These are phyloP conservation scores for Seriola dumerili DNA, from an alignment of 2,113 vertebrate species.

Conservation along the genomic window DNA sequence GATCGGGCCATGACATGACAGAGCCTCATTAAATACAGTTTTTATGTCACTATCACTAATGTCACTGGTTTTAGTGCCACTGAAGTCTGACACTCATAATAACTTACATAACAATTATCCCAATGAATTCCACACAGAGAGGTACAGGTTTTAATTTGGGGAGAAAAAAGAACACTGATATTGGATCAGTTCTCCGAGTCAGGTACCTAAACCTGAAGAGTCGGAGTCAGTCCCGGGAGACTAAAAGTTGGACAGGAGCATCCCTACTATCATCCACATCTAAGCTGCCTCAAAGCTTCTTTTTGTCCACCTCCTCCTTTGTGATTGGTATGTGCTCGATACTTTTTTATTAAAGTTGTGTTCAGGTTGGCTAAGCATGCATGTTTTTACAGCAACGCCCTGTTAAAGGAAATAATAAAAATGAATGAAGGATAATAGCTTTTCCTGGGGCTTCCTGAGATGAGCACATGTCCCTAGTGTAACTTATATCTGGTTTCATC, in stretches of 20 bases:
- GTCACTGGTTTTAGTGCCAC: neutral
- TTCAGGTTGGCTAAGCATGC: slow-evolving; percentile 42
- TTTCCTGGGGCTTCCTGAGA: neutral
- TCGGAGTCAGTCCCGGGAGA: neutral
- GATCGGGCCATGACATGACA: neutral
- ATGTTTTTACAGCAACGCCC: slow-evolving; percentile 43
- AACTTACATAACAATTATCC: neutral
- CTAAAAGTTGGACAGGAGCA: neutral
- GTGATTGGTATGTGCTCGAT: slow-evolving; percentile 12
- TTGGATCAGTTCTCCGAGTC: neutral
- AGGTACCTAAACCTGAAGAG: neutral
- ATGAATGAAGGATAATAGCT: slow-evolving; percentile 5
- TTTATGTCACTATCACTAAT: neutral
- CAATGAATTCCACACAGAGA: neutral
- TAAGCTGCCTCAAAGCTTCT: neutral
- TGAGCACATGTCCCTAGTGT: neutral
- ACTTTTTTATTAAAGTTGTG: slow-evolving; percentile 40
- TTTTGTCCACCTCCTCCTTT: slow-evolving; percentile 1
- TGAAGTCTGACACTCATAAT: neutral
- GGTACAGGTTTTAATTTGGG: neutral
- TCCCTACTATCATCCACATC: neutral
- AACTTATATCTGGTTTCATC: neutral
- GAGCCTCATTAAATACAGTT: neutral
- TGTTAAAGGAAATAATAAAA: slow-evolving; percentile 37
- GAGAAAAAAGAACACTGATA: neutral